Evolutionary conservation across 2,113 vertebrate genomes (phyloP).

Genomic region (Sus scrofa): T2T-Sscrofa CM000820.6:115996001-115996500

Average conservation of each 20-base stretch:
- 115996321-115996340: slow-evolving; percentile 22
- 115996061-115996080: not conserved
- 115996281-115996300: slow-evolving; percentile 53
- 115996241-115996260: slow-evolving; percentile 54
- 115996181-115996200: not conserved
- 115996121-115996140: not conserved
- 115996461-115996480: not conserved
- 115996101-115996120: not conserved
- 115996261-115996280: slow-evolving; percentile 45
- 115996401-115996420: not conserved
- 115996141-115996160: not conserved
- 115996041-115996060: not conserved
- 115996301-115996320: slow-evolving; percentile 62
- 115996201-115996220: not conserved
- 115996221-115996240: not conserved
- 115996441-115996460: slow-evolving; percentile 13
- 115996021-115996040: not conserved
- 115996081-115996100: not conserved
- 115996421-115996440: slow-evolving; percentile 49
- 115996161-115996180: slow-evolving; percentile 31
- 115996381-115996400: slow-evolving; percentile 53
- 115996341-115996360: not conserved
- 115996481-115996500: not conserved
- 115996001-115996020: not conserved
- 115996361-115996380: slow-evolving; percentile 51